phyloP scores from a whole-genome alignment of 2,113 vertebrate genomes.

The Myiagra hebetior region DNA sequence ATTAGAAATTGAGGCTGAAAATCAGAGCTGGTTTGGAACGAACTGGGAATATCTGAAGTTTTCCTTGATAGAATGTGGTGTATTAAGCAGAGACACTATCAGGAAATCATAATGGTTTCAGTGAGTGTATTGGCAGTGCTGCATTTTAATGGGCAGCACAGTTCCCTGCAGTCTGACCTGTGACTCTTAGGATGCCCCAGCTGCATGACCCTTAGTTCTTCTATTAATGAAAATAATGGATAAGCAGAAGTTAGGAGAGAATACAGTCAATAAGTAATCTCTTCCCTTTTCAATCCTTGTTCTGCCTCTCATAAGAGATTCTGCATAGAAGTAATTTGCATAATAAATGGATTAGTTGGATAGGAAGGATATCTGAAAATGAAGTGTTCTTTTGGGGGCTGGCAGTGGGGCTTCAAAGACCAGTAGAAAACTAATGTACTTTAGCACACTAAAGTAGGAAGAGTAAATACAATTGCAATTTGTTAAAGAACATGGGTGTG shows the following conservation, averaged over 20 bases:
- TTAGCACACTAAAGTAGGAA: background rate
- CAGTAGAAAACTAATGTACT: background rate
- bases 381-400: background rate
- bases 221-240: background rate
- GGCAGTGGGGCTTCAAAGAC: background rate
- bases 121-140: background rate
- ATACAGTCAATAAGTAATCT: background rate
- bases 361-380: background rate
- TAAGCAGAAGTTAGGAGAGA: background rate
- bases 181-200: background rate
- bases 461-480: background rate
- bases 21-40: background rate
- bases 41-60: background rate
- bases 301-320: background rate
- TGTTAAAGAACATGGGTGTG: background rate
- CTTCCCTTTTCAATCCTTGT: background rate
- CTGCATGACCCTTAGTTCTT: background rate
- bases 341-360: background rate
- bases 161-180: background rate
- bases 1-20: background rate
- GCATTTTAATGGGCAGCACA: background rate
- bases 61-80: background rate
- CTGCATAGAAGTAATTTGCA: background rate
- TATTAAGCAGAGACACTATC: background rate
- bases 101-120: background rate